Base-by-base conservation (phyloP, 2,113 vertebrate genomes). In the Hemiprocne comata region DNA sequence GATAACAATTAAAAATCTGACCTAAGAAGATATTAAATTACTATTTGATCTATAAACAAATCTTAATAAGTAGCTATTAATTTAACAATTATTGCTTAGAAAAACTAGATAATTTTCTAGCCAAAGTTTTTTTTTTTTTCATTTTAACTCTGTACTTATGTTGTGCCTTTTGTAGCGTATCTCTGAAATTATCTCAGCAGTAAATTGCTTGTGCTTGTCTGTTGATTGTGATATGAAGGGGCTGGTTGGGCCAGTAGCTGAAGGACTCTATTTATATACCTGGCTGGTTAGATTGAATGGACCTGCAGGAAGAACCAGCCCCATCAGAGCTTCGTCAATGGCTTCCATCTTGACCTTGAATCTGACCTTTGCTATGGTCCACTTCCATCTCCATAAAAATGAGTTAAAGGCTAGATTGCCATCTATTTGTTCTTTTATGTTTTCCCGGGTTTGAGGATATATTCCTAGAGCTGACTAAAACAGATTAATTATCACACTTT, bases 171-270 rank as follows among this genome's bases (percentile, higher is more conserved):
- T 92, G 89, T 91, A 94, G 85, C 57, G 3, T 97, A 97, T 98
- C 96, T 57, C 73, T 75, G 95, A 97, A 96, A 90, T 77, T 16
- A 98, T 97, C 96, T 38, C 88, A 92, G 93, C n/a, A 81, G 95
- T 97, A 97, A 97, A 97, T 97, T 97, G 87, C 94, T 91, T 97
- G 96, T 93, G 95, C 95, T 94, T 96, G 95, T 97, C 95, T 91
- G 94, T 65, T 95, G 97, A 98, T 97, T 97, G 95, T 33, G 31
- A 42, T 57, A 61, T 81, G 90, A 94, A 92, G 88, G 93, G 95
- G 25, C 76, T 77, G 17, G 94, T 69, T 84, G 91, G 90, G 82
- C 65, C 61, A 85, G 83, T 66, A 77, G 75, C 93, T 79, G 89
- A 93, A 97, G 95, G 86, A 93, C 93, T 98, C 91, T 96, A 84